Evolutionary conservation across 2,113 vertebrate species (phyloP), one percentile per base, ranked within the genome.

Genomic region (Anser cygnoides): DNA sequence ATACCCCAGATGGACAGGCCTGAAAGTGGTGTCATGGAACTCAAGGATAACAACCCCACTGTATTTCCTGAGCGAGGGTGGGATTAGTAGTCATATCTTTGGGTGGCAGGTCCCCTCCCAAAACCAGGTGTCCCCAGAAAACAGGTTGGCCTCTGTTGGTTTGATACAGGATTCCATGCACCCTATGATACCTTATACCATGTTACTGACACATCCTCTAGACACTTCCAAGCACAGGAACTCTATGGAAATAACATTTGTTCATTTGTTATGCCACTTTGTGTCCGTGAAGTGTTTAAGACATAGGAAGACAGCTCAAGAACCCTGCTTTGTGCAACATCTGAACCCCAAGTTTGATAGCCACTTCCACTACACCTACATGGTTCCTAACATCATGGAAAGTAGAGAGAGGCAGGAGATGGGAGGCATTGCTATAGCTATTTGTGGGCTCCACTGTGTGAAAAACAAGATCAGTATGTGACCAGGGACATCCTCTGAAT

Each of bases 101-200:
- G 35, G 22, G 26, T 29, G 57, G 28, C 1, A 0, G 19, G 4
- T 70, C 17, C 58, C 22, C 6, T 8, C 14, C 20, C 10, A 11
- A 3, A 33, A 17, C 13, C 28, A 78, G 13, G 11, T 37, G 31
- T 54, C 10, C 9, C 16, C 49, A 29, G 29, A 7, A 31, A 17
- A 6, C 77, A 65, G 13, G 3, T 5, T 73, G 52, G 11, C 14
- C 4, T 70, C 54, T 67, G 2, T 18, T 16, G 21, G 2, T 2
- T 25, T 85, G 18, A 2, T 15, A 41, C 29, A 87, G 37, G 10
- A 7, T 37, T n/a, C 58, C 70, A 33, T 5, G 33, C 18, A 49
- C 4, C 9, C 41, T 10, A 8, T 12, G 12, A 49, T 63, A 18
- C n/a, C 12, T 80, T 41, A 66, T 29, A 13, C 18, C 41, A 17